Base-by-base conservation (phyloP, 2,113 vertebrate genomes). In the Balaeniceps rex region DNA sequence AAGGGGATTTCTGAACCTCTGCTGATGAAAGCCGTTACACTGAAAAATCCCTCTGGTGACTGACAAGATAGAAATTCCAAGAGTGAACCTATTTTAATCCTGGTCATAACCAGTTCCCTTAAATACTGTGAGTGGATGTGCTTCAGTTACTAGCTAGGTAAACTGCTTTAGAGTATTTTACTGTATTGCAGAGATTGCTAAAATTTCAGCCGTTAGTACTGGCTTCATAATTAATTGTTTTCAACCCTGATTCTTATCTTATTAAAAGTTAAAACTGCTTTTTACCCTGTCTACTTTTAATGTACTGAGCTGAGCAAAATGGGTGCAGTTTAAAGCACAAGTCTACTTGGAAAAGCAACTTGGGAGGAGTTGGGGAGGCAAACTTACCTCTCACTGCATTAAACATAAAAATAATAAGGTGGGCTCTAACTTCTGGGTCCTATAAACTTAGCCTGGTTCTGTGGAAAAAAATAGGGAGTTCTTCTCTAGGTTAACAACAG, bases 281-380 rank as follows among this genome's bases (percentile, higher is more conserved):
- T 93, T 94, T 79, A 34, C 33, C 46, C 74, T 38, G 83, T n/a
- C 33, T 81, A 6, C 29, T 64, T 69, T 36, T 40, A 72, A 71
- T 87, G 70, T 36, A 24, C 63, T 63, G 60, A 93, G 85, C 90
- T 94, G 96, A 94, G 92, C 74, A 91, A 74, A 95, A 75, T 12
- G 57, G 91, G 87, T 84, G 70, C 88, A 76, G 66, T 92, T 38
- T 31, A 84, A 92, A 84, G 88, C 86, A 84, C 22, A 25, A 49
- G 38, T 74, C 57, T 82, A 22, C 61, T 82, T 47, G 51, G 68
- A 77, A 83, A 52, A 70, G 57, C 29, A 69, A 3, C 26, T 2
- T 64, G 69, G 83, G 79, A 90, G n/a, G 79, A 79, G 68, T 6
- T 60, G 71, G n/a, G 68, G 42, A 88, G 36, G 49, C 63, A 72